phyloP scores from a whole-genome alignment of 2,797 vertebrate species.

The Rhynchotus rufescens region DNA sequence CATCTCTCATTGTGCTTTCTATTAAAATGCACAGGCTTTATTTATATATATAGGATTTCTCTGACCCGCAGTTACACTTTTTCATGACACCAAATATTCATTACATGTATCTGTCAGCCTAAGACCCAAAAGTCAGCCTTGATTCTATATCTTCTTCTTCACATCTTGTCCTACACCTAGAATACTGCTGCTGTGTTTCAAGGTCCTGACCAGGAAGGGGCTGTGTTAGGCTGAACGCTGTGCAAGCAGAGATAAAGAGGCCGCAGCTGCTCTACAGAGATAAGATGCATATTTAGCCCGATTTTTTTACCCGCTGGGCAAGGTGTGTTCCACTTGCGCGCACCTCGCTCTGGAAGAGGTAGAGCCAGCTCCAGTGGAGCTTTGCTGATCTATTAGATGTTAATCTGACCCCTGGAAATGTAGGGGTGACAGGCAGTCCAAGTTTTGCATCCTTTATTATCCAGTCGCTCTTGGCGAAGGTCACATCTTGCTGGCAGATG shows the following conservation, averaged over 20 bases:
- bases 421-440: background rate
- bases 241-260: constrained; percentile 7
- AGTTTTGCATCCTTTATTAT: background rate
- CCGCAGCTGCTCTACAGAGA: background rate
- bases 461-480: background rate
- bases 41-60: background rate
- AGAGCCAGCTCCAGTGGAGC: background rate
- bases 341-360: background rate
- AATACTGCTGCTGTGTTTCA: background rate
- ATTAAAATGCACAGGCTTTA: background rate
- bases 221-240: background rate
- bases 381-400: accelerated
- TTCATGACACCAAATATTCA: background rate
- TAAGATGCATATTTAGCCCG: background rate
- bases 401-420: background rate
- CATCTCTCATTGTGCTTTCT: background rate
- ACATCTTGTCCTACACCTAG: background rate
- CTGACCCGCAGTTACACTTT: background rate
- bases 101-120: accelerated
- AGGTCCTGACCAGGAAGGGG: background rate
- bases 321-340: background rate
- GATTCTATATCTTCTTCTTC: background rate
- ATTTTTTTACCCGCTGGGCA: background rate
- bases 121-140: background rate
- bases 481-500: background rate